Conservation (phyloP, 1,140 invertebrate species). For the Propsilocerus akamusi region DNA sequence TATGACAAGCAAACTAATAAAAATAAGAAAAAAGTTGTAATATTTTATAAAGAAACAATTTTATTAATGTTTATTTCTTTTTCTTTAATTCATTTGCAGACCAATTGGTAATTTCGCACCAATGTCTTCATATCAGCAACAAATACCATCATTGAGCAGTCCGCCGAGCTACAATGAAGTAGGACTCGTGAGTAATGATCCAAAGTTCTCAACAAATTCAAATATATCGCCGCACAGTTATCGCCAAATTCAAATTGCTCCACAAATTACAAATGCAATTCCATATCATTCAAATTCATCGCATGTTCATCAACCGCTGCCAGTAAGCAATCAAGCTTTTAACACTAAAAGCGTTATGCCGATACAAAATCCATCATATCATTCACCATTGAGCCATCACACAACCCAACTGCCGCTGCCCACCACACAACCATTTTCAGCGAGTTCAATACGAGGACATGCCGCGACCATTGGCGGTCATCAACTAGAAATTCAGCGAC, state of each 20-base stretch:
- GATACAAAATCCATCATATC: neutral
- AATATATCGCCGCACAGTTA: too few species aligned
- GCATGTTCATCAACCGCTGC: neutral
- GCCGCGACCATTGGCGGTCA: constrained; percentile 21
- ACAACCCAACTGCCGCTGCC: neutral
- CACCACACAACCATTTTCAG: neutral
- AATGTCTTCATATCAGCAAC: too few species aligned
- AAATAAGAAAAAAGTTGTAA: too few species aligned
- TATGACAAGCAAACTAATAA: too few species aligned
- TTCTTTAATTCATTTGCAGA: too few species aligned
- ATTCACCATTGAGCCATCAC: neutral
- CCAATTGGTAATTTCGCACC: too few species aligned
- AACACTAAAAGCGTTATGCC: neutral
- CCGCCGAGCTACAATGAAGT: too few species aligned
- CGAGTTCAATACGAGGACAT: neutral
- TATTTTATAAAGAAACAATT: too few species aligned
- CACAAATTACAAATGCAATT: neutral
- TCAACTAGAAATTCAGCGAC: constrained; percentile 54
- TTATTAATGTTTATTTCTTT: too few species aligned
- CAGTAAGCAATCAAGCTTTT: neutral
- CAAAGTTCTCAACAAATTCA: too few species aligned
- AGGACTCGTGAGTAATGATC: too few species aligned
- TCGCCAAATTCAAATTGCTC: neutral
- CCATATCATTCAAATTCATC: constrained; percentile 1
- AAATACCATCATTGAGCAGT: too few species aligned